These are phyloP conservation scores for Brachyptera risi DNA, from an alignment of 2,888 invertebrate genomes.

Conservation along the genomic window DNA sequence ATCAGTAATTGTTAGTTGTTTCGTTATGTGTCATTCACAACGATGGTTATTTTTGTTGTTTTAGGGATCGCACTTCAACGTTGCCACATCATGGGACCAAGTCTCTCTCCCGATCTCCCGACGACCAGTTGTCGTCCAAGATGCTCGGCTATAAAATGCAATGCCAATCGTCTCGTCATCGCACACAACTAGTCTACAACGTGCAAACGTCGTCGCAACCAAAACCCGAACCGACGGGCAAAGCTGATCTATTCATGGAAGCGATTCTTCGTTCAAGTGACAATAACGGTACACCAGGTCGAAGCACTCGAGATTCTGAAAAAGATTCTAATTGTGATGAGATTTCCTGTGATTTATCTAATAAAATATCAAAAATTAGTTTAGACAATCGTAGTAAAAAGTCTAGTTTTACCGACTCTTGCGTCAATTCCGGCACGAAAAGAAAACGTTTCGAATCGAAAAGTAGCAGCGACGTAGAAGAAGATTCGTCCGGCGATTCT, in stretches of 20 bases:
- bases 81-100: constrained; percentile 10
- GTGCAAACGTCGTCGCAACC: not conserved
- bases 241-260: constrained; percentile 52
- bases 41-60: not conserved
- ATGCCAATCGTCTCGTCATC: not conserved
- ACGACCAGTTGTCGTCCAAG: not conserved
- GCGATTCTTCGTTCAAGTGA: constrained; percentile 53
- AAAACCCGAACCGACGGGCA: constrained; percentile 40
- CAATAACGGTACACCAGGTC: constrained; percentile 36
- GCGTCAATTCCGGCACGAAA: constrained; percentile 8
- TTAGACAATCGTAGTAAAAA: not conserved
- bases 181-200: not conserved
- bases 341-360: not conserved
- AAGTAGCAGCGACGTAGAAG: not conserved
- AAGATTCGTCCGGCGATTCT: not conserved
- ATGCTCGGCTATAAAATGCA: not conserved
- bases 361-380: not conserved
- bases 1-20: no score
- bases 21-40: no score
- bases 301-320: not conserved
- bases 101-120: not conserved
- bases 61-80: constrained; percentile 27
- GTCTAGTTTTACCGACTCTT: not conserved
- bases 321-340: not conserved
- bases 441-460: constrained; percentile 7